A percentile compares a stretch with the other conserved stretches of the same genome.
These are phyloP conservation scores for Geodia barretti DNA, from an alignment of 37 sponge, comb jelly and placozoan genomes.

Conservation along the genomic window DNA sequence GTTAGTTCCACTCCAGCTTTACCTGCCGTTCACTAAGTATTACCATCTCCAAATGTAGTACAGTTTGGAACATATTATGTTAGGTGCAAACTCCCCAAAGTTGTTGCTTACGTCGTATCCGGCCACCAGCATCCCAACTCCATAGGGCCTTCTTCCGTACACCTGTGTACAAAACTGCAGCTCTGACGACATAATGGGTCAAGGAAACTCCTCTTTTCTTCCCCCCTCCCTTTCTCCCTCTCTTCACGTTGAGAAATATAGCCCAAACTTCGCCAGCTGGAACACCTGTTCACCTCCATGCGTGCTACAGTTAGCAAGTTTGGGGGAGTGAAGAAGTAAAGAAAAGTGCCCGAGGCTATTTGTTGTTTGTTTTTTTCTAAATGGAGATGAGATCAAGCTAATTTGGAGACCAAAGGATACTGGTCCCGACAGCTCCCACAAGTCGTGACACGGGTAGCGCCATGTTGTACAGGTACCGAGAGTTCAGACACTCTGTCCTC, in stretches of 20 bases:
- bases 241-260: too few species aligned
- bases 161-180: constrained; percentile 83
- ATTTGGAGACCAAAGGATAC: constrained; percentile 74
- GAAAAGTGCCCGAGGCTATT: too few species aligned
- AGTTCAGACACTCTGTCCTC: constrained; percentile 96
- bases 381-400: too few species aligned
- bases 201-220: constrained; percentile 21
- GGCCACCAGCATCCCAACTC: constrained; percentile 97
- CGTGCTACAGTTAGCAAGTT: too few species aligned
- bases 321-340: too few species aligned
- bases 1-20: too few species aligned
- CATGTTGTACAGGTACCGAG: constrained; percentile 63
- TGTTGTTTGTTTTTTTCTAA: too few species aligned
- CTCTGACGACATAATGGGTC: constrained; percentile 43
- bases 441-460: constrained; percentile 86
- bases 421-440: constrained; percentile 89
- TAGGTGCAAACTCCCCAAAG: not conserved
- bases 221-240: too few species aligned
- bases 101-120: constrained; percentile 96
- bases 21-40: too few species aligned
- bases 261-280: too few species aligned
- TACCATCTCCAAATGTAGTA: too few species aligned
- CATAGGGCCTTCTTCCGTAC: constrained; percentile 91
- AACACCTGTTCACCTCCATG: too few species aligned
- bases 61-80: not conserved